Evolutionary conservation across 2,797 vertebrate genomes (phyloP).

Genomic region (Microhierax caerulescens): DNA sequence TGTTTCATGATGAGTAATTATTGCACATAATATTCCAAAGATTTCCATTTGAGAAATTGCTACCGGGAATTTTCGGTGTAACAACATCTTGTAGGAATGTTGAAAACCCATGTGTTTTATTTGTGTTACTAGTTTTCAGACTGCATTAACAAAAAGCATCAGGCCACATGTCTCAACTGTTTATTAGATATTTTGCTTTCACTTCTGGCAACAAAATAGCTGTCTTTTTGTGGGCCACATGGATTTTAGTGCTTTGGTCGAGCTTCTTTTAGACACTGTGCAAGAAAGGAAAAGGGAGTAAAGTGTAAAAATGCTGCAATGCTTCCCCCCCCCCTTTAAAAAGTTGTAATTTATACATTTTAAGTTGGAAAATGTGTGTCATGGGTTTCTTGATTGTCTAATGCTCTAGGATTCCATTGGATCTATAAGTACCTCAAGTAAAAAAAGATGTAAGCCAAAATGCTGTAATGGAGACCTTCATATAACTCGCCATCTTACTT

Average conservation of each 20-base stretch:
- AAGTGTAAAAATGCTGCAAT: neutral
- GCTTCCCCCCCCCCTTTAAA: neutral
- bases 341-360: neutral
- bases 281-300: neutral
- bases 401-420: neutral
- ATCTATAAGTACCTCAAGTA: neutral
- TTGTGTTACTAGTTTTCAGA: neutral
- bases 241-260: neutral
- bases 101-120: neutral
- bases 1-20: conserved; percentile 59
- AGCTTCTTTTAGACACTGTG: neutral
- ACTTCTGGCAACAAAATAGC: neutral
- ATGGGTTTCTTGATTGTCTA: neutral
- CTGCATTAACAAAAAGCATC: neutral
- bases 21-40: conserved; percentile 46
- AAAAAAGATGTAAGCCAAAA: neutral
- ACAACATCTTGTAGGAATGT: conserved; percentile 9
- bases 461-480: neutral
- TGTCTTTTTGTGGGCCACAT: neutral
- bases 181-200: neutral
- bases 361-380: neutral
- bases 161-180: neutral
- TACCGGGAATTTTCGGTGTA: conserved; percentile 15
- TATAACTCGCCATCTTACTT: neutral
- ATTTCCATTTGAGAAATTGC: conserved; percentile 61